These are phyloP conservation scores for Sebastes umbrosus DNA, from an alignment of 2,797 vertebrate genomes.

Conservation along the genomic window DNA sequence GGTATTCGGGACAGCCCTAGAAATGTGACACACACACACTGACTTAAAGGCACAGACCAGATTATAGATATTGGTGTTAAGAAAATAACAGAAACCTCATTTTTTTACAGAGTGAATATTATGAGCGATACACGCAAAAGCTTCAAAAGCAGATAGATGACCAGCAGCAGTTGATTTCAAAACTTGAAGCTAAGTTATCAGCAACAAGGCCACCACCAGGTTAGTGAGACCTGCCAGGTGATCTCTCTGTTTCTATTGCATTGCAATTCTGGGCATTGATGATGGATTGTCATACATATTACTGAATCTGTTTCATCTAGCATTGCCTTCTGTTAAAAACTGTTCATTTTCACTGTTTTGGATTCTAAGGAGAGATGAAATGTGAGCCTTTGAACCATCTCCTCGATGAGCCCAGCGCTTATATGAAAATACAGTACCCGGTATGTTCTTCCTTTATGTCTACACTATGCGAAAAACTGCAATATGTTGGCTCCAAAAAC, in stretches of 20 bases:
- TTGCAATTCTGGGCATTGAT: neutral
- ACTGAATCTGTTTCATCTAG: neutral
- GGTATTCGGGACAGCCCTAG: too few species aligned
- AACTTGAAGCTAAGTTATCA: conserved; percentile 82
- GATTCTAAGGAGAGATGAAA: conserved; percentile 81
- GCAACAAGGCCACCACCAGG: conserved; percentile 74
- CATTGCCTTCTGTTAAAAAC: neutral
- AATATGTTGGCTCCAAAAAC: neutral
- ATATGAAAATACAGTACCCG: conserved; percentile 83
- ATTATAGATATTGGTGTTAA: neutral
- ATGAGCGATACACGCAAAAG: conserved; percentile 88
- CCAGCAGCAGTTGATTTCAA: conserved; percentile 87
- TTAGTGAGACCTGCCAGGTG: conserved; percentile 55
- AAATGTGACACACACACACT: neutral
- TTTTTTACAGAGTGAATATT: conserved; percentile 89
- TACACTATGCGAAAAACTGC: neutral
- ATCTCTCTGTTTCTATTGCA: neutral
- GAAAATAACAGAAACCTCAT: conserved; percentile 19
- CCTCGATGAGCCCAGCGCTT: conserved; percentile 81
- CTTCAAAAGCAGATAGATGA: conserved; percentile 91
- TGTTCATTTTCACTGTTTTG: conserved; percentile 57
- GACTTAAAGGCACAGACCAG: neutral
- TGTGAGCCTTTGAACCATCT: conserved; percentile 84
- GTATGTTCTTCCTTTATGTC: conserved; percentile 60
- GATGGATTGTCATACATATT: neutral